Conservation (phyloP, 2,888 invertebrate genomes). For the Hyposoter didymator region DNA sequence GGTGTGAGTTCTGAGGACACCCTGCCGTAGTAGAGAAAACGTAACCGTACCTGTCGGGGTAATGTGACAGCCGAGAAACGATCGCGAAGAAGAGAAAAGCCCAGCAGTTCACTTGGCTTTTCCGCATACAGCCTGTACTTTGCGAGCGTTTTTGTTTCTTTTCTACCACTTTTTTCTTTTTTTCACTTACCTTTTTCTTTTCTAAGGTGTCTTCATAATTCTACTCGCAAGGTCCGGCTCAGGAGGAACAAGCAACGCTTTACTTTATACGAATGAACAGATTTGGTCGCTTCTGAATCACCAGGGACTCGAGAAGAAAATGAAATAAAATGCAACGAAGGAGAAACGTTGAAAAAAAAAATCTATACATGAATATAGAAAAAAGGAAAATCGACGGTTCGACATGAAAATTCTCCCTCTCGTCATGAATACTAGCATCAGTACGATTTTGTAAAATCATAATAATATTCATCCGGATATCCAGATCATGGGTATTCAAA, state of each 20-base stretch:
- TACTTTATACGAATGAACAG: conserved; percentile 72
- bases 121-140: conserved; percentile 20
- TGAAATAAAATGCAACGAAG: conserved; percentile 8
- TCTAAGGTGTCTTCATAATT: conserved; percentile 32
- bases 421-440: neutral
- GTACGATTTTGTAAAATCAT: conserved; percentile 18
- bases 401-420: conserved; percentile 21
- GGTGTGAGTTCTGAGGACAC: conserved; percentile 52
- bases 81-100: conserved; percentile 71
- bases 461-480: conserved; percentile 18
- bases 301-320: conserved; percentile 19
- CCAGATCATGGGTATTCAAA: conserved; percentile 22
- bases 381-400: neutral
- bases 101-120: conserved; percentile 54
- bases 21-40: conserved; percentile 47
- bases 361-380: neutral
- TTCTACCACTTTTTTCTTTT: conserved; percentile 2
- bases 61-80: conserved; percentile 81
- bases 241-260: conserved; percentile 68
- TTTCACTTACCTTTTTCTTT: conserved; percentile 27
- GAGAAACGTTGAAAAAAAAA: neutral
- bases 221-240: conserved; percentile 31
- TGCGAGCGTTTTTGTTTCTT: conserved; percentile 2
- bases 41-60: conserved; percentile 76
- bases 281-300: conserved; percentile 55